phyloP scores from a whole-genome alignment of 2,888 invertebrate genomes.

The Amitus sp. region DNA sequence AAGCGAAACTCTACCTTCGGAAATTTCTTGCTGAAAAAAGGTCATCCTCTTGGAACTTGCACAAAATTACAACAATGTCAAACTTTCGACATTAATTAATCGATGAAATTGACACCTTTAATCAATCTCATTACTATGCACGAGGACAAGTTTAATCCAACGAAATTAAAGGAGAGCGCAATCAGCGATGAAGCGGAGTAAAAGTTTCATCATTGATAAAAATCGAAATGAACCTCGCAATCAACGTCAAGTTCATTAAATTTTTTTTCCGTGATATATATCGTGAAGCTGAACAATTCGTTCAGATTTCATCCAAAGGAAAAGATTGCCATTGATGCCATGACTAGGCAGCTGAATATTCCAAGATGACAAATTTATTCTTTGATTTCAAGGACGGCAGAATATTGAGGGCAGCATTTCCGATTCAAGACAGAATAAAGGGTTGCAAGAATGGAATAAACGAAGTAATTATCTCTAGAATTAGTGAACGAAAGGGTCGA shows the following conservation, averaged over 20 bases:
- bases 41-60: neutral
- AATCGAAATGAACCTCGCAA: neutral
- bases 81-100: neutral
- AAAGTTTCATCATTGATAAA: neutral
- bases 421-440: no score
- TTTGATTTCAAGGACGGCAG: slow-evolving; percentile 5
- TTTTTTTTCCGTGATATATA: neutral
- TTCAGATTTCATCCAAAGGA: neutral
- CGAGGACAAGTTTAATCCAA: neutral
- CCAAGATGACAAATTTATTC: slow-evolving; percentile 5
- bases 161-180: neutral
- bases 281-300: slow-evolving; percentile 3
- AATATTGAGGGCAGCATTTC: slow-evolving; percentile 5
- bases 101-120: neutral
- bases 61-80: neutral
- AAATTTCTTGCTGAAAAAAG: neutral
- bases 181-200: neutral
- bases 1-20: neutral
- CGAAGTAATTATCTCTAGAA: slow-evolving; percentile 42
- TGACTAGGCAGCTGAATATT: slow-evolving; percentile 3
- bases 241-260: neutral
- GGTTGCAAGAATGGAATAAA: slow-evolving; percentile 14
- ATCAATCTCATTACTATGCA: neutral
- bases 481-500: slow-evolving; percentile 38
- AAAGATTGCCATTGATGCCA: neutral